Evolutionary conservation across 2,797 vertebrate genomes (phyloP).

Genomic region (Mus minutoides): DNA sequence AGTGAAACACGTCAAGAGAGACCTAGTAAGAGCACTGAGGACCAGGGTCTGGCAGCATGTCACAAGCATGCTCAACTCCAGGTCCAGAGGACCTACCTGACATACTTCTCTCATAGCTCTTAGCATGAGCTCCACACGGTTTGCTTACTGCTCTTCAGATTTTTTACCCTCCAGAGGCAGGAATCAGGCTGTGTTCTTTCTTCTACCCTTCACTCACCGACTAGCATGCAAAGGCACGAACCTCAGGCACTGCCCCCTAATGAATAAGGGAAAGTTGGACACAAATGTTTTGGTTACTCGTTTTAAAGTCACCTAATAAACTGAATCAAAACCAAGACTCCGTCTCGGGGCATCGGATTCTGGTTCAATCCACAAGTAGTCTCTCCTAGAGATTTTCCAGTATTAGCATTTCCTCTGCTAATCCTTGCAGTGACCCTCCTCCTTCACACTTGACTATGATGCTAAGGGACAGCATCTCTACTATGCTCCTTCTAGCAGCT

Average conservation of each 20-base stretch:
- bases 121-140: background rate
- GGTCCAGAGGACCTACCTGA: background rate
- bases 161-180: background rate
- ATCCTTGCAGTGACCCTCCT: background rate
- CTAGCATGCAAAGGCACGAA: background rate
- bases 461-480: background rate
- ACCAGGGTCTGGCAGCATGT: background rate
- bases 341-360: background rate
- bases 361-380: background rate
- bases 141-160: background rate
- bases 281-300: constrained; percentile 9
- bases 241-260: background rate
- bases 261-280: background rate
- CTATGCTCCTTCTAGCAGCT: background rate
- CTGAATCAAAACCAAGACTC: constrained; percentile 17
- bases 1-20: background rate
- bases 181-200: background rate
- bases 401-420: background rate
- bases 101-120: background rate
- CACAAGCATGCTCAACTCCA: background rate
- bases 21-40: background rate
- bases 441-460: background rate
- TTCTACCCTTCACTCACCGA: background rate
- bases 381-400: constrained; percentile 16
- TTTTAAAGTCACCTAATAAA: background rate